A percentile compares a stretch with the other conserved stretches of the same genome.
Conservation (phyloP, 2,888 invertebrate species). For the Drosophila recens region DNA sequence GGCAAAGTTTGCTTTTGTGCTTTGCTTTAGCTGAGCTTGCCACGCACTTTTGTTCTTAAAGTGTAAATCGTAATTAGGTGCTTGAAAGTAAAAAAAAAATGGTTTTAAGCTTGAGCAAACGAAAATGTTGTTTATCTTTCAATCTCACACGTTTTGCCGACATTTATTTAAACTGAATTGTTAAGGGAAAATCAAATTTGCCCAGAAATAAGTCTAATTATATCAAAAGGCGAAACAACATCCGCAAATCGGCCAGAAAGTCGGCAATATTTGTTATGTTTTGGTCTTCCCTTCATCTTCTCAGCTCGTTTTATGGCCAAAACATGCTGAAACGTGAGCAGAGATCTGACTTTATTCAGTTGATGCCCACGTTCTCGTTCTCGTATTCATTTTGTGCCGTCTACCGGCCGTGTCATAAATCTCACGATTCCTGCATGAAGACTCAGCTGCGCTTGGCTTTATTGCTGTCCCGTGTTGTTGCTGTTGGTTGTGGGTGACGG, state of each 20-base stretch:
- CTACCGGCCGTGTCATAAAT: constrained; percentile 70
- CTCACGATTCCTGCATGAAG: constrained; percentile 80
- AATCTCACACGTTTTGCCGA: neutral
- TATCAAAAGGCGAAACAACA: constrained; percentile 26
- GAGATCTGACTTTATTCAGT: constrained; percentile 20
- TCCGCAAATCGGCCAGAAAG: constrained; percentile 42
- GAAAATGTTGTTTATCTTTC: neutral
- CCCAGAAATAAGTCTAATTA: constrained; percentile 52
- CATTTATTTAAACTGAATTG: constrained; percentile 14
- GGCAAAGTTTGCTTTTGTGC: neutral
- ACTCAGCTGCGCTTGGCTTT: constrained; percentile 75
- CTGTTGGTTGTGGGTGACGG: constrained; percentile 9
- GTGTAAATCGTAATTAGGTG: constrained; percentile 3
- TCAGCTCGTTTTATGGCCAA: constrained; percentile 53
- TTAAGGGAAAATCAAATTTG: constrained; percentile 24
- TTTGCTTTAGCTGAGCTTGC: neutral
- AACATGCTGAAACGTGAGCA: constrained; percentile 50
- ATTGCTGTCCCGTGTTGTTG: constrained; percentile 50
- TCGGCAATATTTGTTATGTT: constrained; percentile 50
- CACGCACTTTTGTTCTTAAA: constrained; percentile 20
- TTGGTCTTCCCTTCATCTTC: neutral
- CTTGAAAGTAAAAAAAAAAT: neutral
- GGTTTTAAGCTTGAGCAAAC: constrained; percentile 1
- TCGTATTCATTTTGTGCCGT: constrained; percentile 25
- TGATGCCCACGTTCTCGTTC: constrained; percentile 18